Base-by-base conservation (phyloP, 2,888 invertebrate genomes). In the Temnothorax unifasciatus region DNA sequence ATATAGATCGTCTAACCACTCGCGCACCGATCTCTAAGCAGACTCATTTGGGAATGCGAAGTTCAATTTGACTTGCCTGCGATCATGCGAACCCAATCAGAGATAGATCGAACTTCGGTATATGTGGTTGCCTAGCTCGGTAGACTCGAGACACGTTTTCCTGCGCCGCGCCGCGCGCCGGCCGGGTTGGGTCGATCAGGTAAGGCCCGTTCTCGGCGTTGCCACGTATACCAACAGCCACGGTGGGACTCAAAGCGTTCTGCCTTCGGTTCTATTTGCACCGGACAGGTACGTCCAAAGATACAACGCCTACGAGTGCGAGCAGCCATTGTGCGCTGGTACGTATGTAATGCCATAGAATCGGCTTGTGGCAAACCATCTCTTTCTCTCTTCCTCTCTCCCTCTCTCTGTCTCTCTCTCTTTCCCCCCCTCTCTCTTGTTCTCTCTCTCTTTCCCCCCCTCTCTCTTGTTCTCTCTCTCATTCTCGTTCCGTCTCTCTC, bases 1-100 rank as follows among this genome's bases (percentile, higher is more conserved):
- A 59, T 44, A 34, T 44, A 34, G 29, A 57, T 47, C 18, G 47
- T 15, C 21, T 13, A n/a, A 34, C 52, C 9, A 1, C 15, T 57
- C 69, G 38, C 47, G 59, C 47, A 57, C 21, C 59, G 44, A 57
- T 13, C 15, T 69, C 44, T 57, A 71, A 79, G 57, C 18, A 34
- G 77, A n/a, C 29, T 68, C 29, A 54, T 38, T 68, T 34, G 21
- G 34, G 59, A 54, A 71, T 71, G 81, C 86, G 86, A 81, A 87
- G 90, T 89, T 88, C 89, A 88, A 90, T 89, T 90, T 88, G 77
- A 82, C 81, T 85, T 77, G 76, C 83, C 63, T 64, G 75, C 59
- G 77, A 88, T 89, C 84, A 84, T 57, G 69, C 34, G 68, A 86
- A 86, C 82, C 84, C 76, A 90, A 87, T 81, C 73, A 71, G 9